phyloP scores from a whole-genome alignment of 2,797 vertebrate genomes.

The Anableps anableps region DNA sequence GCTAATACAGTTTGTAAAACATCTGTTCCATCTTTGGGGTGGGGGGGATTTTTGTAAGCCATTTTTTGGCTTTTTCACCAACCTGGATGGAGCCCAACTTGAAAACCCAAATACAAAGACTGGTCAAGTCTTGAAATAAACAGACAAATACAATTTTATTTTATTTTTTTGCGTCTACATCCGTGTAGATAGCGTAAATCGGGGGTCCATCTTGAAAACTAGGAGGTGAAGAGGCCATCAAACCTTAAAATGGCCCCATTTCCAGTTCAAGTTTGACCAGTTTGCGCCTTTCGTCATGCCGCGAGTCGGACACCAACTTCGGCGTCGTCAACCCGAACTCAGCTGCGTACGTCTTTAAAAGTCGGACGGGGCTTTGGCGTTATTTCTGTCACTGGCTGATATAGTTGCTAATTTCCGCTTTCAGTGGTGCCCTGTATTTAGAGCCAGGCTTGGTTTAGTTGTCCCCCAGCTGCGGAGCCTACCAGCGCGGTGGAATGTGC shows the following conservation, averaged over 20 bases:
- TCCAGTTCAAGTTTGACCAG: not conserved
- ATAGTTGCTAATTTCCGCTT: not conserved
- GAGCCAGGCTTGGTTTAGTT: constrained; percentile 18
- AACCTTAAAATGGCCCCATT: not conserved
- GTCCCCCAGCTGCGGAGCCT: constrained; percentile 64
- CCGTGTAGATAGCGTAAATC: not conserved
- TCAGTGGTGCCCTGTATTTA: not conserved
- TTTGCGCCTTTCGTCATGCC: not conserved
- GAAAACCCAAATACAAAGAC: not conserved
- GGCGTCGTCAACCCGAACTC: not conserved
- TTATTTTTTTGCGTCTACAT: not conserved
- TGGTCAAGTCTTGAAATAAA: not conserved
- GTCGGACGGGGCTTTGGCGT: not conserved
- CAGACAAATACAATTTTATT: not conserved
- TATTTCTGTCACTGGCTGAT: not conserved
- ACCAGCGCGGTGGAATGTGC: constrained; percentile 72
- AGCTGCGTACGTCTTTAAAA: constrained; percentile 9
- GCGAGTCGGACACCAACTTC: not conserved
- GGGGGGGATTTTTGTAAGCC: not conserved
- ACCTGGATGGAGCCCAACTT: not conserved
- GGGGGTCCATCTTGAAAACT: not conserved
- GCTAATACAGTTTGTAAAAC: not conserved
- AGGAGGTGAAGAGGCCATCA: not conserved
- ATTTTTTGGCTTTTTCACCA: not conserved
- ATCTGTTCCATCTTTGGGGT: not conserved